Evolutionary conservation across 92 coral and sea anemone genomes (phyloP), one percentile per base, ranked within the genome.

Genomic region (Palythoa heliodiscus): DNA sequence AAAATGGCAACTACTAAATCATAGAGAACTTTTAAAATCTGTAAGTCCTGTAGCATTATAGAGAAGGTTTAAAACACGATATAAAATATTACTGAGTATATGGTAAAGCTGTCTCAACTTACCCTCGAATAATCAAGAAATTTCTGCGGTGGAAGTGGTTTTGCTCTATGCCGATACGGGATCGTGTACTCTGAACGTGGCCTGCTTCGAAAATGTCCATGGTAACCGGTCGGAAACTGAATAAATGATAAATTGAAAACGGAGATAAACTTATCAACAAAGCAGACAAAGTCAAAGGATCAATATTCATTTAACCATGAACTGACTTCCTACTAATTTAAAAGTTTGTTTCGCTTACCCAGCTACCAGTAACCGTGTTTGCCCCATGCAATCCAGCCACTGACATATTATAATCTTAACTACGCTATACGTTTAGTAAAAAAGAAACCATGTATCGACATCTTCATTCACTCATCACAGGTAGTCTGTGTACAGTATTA

Each of bases 101-200:
- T 43, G 7, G 50, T 7, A 43, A 43, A 5, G 4, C 4, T 16
- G 57, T 4, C n/a, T 60, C 11, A 23, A 58, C 89, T 84, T 84
- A 96, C 98, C 94, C 80, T 86, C 52, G 94, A 72, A 29, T 91
- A 70, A 77, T 94, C 89, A 47, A 96, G 90, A 86, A 96, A 96
- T 57, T 96, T 96, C 58, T 91, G 89, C 14, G 98, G 98, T 5
- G 98, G 98, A 40, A 76, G 57, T 11, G 98, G 98, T 66, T 97
- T 97, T 5, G 98, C 99, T 75, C 99, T 92, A 58, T 97, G 98
- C 5, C 99, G 93, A 86, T 89, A 97, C 58, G 99, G 99, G 35
- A 97, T 85, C 11, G 88, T 88, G 74, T 87, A 97, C 53, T 97
- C 99, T 70, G 94, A 84, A 3, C 99, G 98, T 52, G 97, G 88